These are phyloP conservation scores for Lathronympha strigana DNA, from an alignment of 2,888 invertebrate genomes.

Conservation along the genomic window DNA sequence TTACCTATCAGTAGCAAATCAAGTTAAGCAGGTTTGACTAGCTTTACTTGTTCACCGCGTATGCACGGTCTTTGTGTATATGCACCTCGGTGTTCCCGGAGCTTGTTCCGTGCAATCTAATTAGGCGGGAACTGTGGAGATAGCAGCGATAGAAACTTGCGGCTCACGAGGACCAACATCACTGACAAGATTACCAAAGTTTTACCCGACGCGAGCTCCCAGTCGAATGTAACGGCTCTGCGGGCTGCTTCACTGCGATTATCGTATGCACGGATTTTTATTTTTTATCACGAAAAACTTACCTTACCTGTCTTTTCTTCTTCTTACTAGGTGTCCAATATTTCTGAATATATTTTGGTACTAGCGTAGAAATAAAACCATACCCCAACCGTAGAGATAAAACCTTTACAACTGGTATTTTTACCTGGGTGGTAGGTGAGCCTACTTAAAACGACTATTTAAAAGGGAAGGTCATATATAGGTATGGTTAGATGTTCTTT, in stretches of 20 bases:
- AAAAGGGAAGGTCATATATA: no score
- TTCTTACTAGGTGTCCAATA: no score
- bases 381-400: no score
- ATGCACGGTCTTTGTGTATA: constrained; percentile 49
- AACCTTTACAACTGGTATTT: no score
- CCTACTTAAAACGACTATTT: no score
- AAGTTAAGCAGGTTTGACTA: constrained; percentile 27
- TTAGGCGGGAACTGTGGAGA: constrained; percentile 66
- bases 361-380: no score
- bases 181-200: constrained; percentile 70
- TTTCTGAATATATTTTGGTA: no score
- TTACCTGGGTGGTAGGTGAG: no score
- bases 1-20: constrained; percentile 3
- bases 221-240: constrained; percentile 16
- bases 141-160: constrained; percentile 68
- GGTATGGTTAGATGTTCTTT: no score
- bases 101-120: constrained; percentile 66
- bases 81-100: constrained; percentile 48
- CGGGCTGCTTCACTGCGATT: not conserved
- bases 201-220: constrained; percentile 52
- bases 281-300: no score
- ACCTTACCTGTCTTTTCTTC: no score
- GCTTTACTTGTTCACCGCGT: constrained; percentile 35
- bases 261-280: constrained; percentile 4
- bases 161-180: constrained; percentile 59